phyloP scores from a whole-genome alignment of 2,797 vertebrate genomes.

The Cuculus canorus region DNA sequence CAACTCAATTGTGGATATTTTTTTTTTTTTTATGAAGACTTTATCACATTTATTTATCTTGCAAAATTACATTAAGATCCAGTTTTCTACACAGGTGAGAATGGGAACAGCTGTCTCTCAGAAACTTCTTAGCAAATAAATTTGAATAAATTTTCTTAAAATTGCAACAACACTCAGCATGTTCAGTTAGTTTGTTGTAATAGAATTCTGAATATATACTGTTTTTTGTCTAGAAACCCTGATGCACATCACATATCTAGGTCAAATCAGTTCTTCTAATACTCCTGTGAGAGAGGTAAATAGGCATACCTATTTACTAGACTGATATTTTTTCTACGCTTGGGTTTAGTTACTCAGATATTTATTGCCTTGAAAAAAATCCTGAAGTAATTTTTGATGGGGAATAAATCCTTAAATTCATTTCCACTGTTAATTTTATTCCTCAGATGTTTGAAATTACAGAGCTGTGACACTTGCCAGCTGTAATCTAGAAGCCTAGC shows the following conservation, averaged over 20 bases:
- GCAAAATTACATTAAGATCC: neutral
- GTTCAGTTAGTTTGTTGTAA: neutral
- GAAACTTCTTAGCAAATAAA: slow-evolving; percentile 30
- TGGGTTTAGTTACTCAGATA: neutral
- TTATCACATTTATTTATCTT: slow-evolving; percentile 14
- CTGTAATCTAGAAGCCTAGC: neutral
- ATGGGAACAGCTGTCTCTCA: slow-evolving; percentile 23
- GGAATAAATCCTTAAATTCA: neutral
- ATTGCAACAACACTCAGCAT: neutral
- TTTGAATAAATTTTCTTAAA: slow-evolving; percentile 52
- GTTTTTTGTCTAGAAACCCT: slow-evolving; percentile 1
- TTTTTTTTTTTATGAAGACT: neutral
- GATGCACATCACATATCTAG: neutral
- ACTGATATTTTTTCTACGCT: neutral
- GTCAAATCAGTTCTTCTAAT: neutral
- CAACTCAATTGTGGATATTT: neutral
- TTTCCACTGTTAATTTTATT: neutral
- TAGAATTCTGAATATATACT: neutral
- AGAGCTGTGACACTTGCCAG: neutral
- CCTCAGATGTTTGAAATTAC: neutral
- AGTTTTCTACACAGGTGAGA: slow-evolving; percentile 22
- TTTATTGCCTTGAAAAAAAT: neutral
- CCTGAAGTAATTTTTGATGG: neutral
- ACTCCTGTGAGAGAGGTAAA: neutral
- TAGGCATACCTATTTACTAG: neutral